These are phyloP conservation scores for Stylophora pistillata DNA, from an alignment of 64 coral and sea anemone genomes.

Conservation along the genomic window DNA sequence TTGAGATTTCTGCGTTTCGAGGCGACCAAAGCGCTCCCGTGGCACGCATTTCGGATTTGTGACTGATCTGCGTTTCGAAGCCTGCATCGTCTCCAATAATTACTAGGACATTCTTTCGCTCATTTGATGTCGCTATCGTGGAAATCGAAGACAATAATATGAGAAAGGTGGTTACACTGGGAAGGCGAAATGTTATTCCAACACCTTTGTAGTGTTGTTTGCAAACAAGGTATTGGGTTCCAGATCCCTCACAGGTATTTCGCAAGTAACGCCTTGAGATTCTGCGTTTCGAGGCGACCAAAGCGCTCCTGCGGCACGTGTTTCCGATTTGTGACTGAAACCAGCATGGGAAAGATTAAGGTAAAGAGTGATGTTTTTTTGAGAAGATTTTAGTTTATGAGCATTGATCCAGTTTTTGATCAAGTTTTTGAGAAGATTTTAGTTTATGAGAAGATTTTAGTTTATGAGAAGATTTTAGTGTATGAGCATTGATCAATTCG, in stretches of 20 bases:
- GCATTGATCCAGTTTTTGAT: too few relatives aligned
- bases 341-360: background rate
- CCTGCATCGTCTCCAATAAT: slow-evolving; percentile 96
- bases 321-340: too few relatives aligned
- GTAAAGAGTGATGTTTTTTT: background rate
- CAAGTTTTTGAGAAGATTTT: background rate
- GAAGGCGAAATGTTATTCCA: too few relatives aligned
- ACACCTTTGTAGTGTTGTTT: background rate
- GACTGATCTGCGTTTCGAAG: slow-evolving; percentile 92
- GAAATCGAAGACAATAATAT: background rate
- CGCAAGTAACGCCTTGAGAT: background rate
- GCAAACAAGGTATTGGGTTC: background rate
- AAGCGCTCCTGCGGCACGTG: background rate
- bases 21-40: background rate
- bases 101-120: slow-evolving; percentile 77
- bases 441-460: too few relatives aligned
- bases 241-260: background rate
- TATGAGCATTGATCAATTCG: too few relatives aligned
- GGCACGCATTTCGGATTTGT: too few relatives aligned
- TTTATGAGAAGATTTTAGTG: background rate
- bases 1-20: background rate
- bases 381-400: background rate
- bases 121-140: background rate
- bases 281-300: background rate
- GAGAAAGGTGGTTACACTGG: background rate